These are phyloP conservation scores for Hoplostethus atlanticus DNA, from an alignment of 2,797 vertebrate species.

Conservation along the genomic window DNA sequence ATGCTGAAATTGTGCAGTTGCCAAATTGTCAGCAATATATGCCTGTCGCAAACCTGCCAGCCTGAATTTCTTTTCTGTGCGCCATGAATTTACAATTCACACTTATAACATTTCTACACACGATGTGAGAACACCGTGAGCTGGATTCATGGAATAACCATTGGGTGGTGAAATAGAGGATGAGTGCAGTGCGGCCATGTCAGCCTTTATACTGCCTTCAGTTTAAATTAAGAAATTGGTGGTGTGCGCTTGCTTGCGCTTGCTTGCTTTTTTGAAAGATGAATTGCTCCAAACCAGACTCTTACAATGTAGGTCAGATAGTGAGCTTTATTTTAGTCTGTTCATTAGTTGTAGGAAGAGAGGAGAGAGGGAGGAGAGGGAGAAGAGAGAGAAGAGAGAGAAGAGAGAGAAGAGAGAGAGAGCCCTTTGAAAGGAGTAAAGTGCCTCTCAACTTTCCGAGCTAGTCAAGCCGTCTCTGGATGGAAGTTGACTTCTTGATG, in stretches of 20 bases:
- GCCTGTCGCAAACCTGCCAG: not conserved
- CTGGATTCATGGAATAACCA: not conserved
- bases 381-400: slow-evolving; percentile 3
- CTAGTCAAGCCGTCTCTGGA: slow-evolving; percentile 46
- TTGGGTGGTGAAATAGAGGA: not conserved
- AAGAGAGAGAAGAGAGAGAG: slow-evolving; percentile 14
- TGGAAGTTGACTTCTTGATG: slow-evolving; percentile 58
- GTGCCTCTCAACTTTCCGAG: slow-evolving; percentile 47
- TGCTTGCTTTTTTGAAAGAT: slow-evolving; percentile 74
- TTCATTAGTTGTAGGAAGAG: slow-evolving; percentile 61
- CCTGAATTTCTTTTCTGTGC: not conserved
- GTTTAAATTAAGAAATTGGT: slow-evolving; percentile 56
- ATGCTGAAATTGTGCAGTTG: too few species aligned
- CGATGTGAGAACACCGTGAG: slow-evolving; percentile 26
- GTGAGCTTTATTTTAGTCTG: slow-evolving; percentile 68
- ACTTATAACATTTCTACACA: not conserved
- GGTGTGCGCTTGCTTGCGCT: slow-evolving; percentile 40
- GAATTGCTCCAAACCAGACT: slow-evolving; percentile 63
- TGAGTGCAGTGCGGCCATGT: slow-evolving; percentile 15
- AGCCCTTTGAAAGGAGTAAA: slow-evolving; percentile 49
- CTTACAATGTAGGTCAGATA: slow-evolving; percentile 67
- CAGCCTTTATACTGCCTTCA: slow-evolving; percentile 46
- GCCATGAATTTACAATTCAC: not conserved
- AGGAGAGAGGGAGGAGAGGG: slow-evolving; percentile 11
- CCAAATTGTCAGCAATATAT: too few species aligned